Percentiles rank a stretch among this genome's conserved stretches.
These are phyloP conservation scores for Siderastrea radians DNA, from an alignment of 92 coral and sea anemone genomes.

Conservation along the genomic window DNA sequence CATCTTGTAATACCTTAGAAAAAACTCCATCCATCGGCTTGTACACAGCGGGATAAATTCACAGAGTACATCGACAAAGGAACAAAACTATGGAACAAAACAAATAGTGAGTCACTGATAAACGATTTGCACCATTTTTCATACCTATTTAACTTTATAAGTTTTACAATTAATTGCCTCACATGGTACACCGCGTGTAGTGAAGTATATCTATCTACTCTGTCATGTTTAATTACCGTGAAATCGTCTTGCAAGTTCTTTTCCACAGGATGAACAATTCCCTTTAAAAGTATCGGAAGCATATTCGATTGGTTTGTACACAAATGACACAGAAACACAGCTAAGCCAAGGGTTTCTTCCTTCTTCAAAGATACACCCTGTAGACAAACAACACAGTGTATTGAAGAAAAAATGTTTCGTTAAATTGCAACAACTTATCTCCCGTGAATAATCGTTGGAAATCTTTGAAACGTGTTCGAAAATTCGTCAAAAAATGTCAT, in stretches of 20 bases:
- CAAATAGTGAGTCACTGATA: neutral
- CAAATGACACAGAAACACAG: slow-evolving; percentile 73
- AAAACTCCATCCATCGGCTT: slow-evolving; percentile 59
- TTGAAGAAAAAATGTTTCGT: too few relatives aligned
- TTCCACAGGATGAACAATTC: neutral
- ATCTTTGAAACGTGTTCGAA: too few relatives aligned
- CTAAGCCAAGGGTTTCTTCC: slow-evolving; percentile 69
- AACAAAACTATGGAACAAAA: slow-evolving; percentile 46
- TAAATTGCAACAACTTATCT: too few relatives aligned
- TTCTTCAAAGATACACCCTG: slow-evolving; percentile 47
- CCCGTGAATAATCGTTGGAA: too few relatives aligned
- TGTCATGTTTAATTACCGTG: neutral
- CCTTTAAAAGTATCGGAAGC: slow-evolving; percentile 25
- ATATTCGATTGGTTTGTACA: slow-evolving; percentile 20
- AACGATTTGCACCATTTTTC: neutral
- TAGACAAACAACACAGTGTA: neutral
- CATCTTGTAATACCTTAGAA: slow-evolving; percentile 58
- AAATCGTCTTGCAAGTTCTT: neutral
- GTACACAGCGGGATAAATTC: slow-evolving; percentile 58
- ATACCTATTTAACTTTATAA: too few relatives aligned
- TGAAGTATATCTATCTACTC: neutral
- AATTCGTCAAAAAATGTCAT: too few relatives aligned
- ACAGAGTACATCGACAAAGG: slow-evolving; percentile 68
- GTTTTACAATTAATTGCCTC: too few relatives aligned
- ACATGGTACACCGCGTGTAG: too few relatives aligned